These are phyloP conservation scores for Phoxinus phoxinus DNA, from an alignment of 2,113 vertebrate species.

Conservation along the genomic window DNA sequence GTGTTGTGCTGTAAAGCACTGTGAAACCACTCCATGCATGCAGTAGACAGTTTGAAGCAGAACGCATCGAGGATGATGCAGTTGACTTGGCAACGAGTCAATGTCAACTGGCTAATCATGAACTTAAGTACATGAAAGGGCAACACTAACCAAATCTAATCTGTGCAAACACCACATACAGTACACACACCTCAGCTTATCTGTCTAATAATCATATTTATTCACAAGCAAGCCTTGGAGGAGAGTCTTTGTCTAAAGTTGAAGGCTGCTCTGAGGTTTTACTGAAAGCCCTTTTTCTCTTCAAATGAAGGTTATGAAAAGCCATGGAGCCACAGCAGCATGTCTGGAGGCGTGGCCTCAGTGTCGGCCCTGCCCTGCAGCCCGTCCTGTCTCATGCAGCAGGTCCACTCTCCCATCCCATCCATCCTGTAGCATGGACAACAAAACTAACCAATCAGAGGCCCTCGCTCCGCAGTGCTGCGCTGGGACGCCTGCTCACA, in stretches of 20 bases:
- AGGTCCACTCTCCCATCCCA: constrained; percentile 88
- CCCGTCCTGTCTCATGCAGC: constrained; percentile 87
- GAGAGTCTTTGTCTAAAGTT: constrained; percentile 63
- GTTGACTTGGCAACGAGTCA: constrained; percentile 48
- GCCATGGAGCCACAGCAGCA: constrained; percentile 89
- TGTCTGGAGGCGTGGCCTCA: constrained; percentile 84
- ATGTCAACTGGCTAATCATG: constrained; percentile 51
- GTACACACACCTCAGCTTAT: background rate
- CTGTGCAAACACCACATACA: constrained; percentile 26
- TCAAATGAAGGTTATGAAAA: constrained; percentile 90
- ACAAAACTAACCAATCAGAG: constrained; percentile 79
- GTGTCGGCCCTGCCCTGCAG: constrained; percentile 86
- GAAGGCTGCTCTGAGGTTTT: constrained; percentile 76
- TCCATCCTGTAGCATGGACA: constrained; percentile 87
- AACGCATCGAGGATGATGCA: constrained; percentile 52
- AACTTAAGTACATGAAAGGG: constrained; percentile 46
- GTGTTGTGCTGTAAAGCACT: constrained; percentile 57
- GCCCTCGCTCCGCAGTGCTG: constrained; percentile 67
- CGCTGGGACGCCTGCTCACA: constrained; percentile 57
- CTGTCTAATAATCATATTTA: constrained; percentile 35
- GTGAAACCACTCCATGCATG: constrained; percentile 60
- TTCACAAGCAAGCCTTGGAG: constrained; percentile 49
- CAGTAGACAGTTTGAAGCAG: constrained; percentile 52
- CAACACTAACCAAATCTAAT: constrained; percentile 39
- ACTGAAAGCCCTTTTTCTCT: constrained; percentile 90